Evolutionary conservation across 2,797 vertebrate species (phyloP), one percentile per base, ranked within the genome.

Genomic region (Myripristis jacobus): DNA sequence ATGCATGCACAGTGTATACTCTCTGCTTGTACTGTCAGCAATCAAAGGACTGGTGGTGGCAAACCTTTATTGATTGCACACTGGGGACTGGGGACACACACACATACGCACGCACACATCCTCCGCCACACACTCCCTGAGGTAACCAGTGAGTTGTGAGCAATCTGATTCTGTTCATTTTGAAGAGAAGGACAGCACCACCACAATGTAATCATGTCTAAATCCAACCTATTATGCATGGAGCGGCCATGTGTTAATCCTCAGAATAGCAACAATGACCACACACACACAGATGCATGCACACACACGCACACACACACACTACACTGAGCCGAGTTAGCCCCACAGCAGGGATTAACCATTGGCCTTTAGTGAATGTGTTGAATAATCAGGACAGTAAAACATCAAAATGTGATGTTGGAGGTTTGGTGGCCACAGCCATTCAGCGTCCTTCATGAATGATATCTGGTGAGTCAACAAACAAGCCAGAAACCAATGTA

Each of bases 51-150:
- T n/a, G n/a, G n/a, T n/a, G n/a, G n/a, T 63, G 54, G 56, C 52
- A 64, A 66, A 76, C 55, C 15, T n/a, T 52, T 65, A 86, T 80
- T 59, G 80, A 86, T 86, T 51, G 18, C 24, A 36, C 48, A 66
- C 41, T 54, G 64, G 52, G 55, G 27, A n/a, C n/a, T n/a, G n/a
- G 27, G 61, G 44, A 41, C 18, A 68, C 22, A 18, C 27, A 55
- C 11, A 65, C 61, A 44, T 44, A 31, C 59, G 71, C 36, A 29
- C 24, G 36, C 57, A 46, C 27, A 7, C 31, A 48, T 47, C 7
- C 52, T 22, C 29, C 62, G 3, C 38, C 55, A 44, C 57, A 60
- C 41, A 44, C 22, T n/a, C 21, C 55, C 8, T 52, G 22, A 52
- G 25, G 22, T 51, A 50, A 22, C 24, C 21, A 12, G 2, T 21